Evolutionary conservation across 2,888 invertebrate species (phyloP).

Genomic region (Ramazzottius varieornatus): DNA sequence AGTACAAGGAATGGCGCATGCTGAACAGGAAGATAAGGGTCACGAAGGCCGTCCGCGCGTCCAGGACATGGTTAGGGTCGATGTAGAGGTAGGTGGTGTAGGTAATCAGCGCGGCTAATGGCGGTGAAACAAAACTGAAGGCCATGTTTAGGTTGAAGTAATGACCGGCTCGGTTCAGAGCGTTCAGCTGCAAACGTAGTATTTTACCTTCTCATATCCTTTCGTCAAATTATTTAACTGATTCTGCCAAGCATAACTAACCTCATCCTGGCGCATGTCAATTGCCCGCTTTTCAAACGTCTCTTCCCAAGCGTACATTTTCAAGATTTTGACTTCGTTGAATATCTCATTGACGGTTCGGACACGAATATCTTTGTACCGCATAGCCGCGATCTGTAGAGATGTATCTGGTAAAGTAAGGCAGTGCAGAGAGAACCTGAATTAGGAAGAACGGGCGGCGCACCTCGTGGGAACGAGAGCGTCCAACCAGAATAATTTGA

Average conservation of each 20-base stretch:
- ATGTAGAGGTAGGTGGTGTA: background rate
- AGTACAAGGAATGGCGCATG: background rate
- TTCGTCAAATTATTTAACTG: no score
- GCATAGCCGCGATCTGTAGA: background rate
- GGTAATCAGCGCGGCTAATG: background rate
- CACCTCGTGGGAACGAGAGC: background rate
- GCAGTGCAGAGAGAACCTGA: background rate
- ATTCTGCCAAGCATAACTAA: background rate
- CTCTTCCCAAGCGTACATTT: background rate
- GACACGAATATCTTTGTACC: background rate
- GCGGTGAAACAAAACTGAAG: background rate
- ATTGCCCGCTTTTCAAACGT: background rate
- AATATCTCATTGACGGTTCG: background rate
- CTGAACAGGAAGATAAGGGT: background rate
- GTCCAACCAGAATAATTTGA: background rate
- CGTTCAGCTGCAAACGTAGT: background rate
- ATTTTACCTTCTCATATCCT: no score
- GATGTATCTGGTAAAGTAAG: background rate
- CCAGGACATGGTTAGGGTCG: background rate
- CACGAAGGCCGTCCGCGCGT: background rate
- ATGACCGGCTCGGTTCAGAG: background rate
- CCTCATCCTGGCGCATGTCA: background rate
- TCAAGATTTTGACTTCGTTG: background rate
- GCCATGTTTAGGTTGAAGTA: background rate
- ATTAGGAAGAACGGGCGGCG: no score